Evolutionary conservation across 2,113 vertebrate genomes (phyloP).

Genomic region (Phaetusa simplex): DNA sequence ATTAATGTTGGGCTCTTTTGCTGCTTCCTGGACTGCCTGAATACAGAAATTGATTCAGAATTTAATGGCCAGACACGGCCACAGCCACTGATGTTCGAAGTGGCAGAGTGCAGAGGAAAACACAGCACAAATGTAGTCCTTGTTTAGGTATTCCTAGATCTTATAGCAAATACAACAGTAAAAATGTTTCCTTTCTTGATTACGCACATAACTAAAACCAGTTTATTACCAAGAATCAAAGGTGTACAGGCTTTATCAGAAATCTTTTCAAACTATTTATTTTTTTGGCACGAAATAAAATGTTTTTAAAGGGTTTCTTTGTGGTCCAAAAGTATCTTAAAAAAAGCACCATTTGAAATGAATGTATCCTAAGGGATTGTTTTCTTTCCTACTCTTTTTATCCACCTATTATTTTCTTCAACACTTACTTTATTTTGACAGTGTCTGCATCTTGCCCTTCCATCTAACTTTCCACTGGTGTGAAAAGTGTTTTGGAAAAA

Average conservation of each 20-base stretch:
- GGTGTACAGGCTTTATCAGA: neutral
- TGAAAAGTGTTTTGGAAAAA: slow-evolving; percentile 31
- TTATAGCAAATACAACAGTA: neutral
- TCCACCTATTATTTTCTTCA: neutral
- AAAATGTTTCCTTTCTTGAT: neutral
- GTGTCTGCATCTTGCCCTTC: neutral
- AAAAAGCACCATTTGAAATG: neutral
- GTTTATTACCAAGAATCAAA: neutral
- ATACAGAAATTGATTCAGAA: neutral
- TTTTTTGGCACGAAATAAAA: neutral
- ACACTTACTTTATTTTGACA: slow-evolving; percentile 10
- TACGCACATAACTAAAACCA: neutral
- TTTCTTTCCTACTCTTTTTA: neutral
- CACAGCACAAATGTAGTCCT: neutral
- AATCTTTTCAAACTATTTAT: neutral
- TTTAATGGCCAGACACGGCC: neutral
- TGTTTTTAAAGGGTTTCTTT: neutral
- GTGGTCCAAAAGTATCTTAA: neutral
- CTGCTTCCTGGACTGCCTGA: neutral
- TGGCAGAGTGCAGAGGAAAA: neutral
- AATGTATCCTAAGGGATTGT: neutral
- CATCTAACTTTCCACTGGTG: neutral
- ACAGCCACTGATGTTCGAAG: neutral
- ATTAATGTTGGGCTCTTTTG: neutral
- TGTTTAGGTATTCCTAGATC: neutral